Percentiles rank a stretch among this genome's conserved stretches.
phyloP scores from a whole-genome alignment of 1,140 invertebrate species.

The Lysiphlebus fabarum region DNA sequence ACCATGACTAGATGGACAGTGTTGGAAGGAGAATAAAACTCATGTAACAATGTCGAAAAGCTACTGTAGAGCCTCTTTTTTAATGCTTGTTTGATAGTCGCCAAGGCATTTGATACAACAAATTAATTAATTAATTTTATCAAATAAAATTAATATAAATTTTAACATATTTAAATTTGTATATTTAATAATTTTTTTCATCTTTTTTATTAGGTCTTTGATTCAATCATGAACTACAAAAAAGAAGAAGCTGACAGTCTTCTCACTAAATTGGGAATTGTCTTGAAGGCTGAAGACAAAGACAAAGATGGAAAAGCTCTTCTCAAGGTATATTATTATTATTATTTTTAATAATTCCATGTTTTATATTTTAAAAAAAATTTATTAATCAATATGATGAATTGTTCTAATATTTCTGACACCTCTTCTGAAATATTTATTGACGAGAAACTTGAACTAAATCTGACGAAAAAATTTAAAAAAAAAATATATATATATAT shows the following conservation, averaged over 20 bases:
- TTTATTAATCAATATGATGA: conserved; percentile 38
- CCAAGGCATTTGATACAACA: conserved; percentile 51
- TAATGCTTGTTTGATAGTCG: conserved; percentile 62
- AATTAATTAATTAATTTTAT: conserved; percentile 6
- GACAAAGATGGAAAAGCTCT: conserved; percentile 93
- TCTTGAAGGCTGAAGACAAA: conserved; percentile 90
- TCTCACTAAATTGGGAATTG: conserved; percentile 86
- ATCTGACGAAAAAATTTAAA: no score
- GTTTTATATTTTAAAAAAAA: neutral
- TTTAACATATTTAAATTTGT: no score
- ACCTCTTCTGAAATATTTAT: conserved; percentile 49
- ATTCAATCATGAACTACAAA: conserved; percentile 96
- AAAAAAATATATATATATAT: conserved; percentile 15
- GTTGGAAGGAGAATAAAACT: conserved; percentile 56
- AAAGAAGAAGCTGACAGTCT: conserved; percentile 90
- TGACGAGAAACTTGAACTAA: conserved; percentile 34
- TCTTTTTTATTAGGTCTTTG: conserved; percentile 69
- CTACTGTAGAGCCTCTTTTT: conserved; percentile 65
- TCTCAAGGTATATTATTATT: conserved; percentile 62
- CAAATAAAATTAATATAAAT: no score
- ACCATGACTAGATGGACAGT: conserved; percentile 54
- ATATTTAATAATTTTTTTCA: no score
- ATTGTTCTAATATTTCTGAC: conserved; percentile 47
- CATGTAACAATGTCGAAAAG: conserved; percentile 53
- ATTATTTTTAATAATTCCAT: neutral